These are phyloP conservation scores for Mesoligia furuncula DNA, from an alignment of 2,888 invertebrate genomes.

Conservation along the genomic window DNA sequence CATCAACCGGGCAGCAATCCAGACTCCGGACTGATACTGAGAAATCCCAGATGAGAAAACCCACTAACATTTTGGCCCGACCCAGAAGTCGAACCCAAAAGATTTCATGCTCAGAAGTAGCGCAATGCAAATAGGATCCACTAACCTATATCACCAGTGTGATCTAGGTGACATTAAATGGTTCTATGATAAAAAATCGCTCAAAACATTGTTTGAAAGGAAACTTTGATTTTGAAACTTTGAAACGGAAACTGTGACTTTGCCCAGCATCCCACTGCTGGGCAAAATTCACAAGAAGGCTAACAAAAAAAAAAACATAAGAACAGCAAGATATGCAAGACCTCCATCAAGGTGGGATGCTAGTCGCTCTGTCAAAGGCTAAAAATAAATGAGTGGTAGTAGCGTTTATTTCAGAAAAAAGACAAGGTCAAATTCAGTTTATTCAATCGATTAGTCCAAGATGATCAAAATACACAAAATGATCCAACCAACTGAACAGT, in stretches of 20 bases:
- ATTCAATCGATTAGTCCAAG: background rate
- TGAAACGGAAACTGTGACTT: too few species aligned
- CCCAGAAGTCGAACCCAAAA: background rate
- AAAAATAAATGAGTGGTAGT: background rate
- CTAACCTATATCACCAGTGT: background rate
- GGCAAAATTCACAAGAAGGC: too few species aligned
- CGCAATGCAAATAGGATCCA: background rate
- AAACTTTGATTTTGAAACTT: too few species aligned
- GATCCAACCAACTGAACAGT: background rate
- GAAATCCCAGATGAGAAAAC: background rate
- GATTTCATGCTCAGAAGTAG: background rate
- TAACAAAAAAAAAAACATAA: too few species aligned
- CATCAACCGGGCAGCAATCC: background rate
- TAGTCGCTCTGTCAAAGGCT: background rate
- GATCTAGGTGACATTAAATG: background rate
- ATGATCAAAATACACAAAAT: background rate
- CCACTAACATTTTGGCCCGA: background rate
- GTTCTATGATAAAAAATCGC: background rate
- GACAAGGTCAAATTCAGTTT: background rate
- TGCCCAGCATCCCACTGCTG: too few species aligned
- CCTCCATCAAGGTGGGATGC: background rate
- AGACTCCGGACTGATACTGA: too few species aligned
- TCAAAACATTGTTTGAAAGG: too few species aligned
- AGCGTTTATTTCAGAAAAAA: background rate
- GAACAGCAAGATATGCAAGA: background rate